These are phyloP conservation scores for Tetramorium bicarinatum DNA, from an alignment of 2,888 invertebrate species.

Conservation along the genomic window DNA sequence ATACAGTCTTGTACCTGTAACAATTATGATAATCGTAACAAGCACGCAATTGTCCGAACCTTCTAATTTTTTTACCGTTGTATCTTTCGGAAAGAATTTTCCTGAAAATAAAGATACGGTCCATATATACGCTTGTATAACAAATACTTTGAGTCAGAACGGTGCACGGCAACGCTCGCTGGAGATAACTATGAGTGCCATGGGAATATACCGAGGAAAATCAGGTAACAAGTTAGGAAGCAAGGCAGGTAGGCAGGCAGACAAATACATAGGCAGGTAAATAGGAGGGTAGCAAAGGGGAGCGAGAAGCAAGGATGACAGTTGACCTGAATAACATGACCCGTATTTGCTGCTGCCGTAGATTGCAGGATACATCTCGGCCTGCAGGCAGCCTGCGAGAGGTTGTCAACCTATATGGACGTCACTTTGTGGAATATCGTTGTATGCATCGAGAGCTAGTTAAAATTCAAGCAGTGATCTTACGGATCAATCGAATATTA, in stretches of 20 bases:
- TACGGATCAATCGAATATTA: slow-evolving; percentile 9
- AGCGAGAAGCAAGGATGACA: slow-evolving; percentile 59
- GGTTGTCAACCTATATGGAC: slow-evolving; percentile 66
- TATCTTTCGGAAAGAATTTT: neutral
- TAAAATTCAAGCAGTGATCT: slow-evolving; percentile 49
- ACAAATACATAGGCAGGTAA: neutral
- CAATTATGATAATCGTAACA: slow-evolving; percentile 4
- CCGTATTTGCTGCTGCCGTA: slow-evolving; percentile 62
- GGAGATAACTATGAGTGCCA: slow-evolving; percentile 67
- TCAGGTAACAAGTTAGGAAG: slow-evolving; percentile 29
- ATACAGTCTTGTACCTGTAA: neutral
- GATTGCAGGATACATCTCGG: slow-evolving; percentile 51
- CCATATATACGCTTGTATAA: neutral
- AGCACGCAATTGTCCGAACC: neutral
- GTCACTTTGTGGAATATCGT: neutral
- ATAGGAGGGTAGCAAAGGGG: slow-evolving; percentile 46
- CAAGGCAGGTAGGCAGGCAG: neutral
- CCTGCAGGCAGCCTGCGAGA: slow-evolving; percentile 49
- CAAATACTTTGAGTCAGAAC: slow-evolving; percentile 5
- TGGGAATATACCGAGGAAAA: slow-evolving; percentile 57
- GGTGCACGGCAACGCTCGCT: neutral
- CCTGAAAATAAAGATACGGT: neutral
- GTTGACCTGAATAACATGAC: slow-evolving; percentile 73
- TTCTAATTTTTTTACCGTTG: neutral
- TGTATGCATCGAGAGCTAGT: slow-evolving; percentile 45